Conservation (phyloP, 2,113 vertebrate species). For the Cyanocitta stelleri region DNA sequence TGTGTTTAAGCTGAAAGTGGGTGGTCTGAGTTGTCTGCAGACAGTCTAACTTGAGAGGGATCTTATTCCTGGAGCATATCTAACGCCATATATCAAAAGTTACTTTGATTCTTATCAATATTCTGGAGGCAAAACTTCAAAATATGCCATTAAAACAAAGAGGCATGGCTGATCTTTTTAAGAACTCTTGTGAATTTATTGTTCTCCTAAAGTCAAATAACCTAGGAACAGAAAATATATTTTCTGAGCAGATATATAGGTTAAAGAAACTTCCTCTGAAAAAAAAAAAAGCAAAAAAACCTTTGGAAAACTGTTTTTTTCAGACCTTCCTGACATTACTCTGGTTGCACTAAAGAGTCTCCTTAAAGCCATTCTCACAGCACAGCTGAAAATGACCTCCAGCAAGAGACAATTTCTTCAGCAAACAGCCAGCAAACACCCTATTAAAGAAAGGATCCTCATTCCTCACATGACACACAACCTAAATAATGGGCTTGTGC, state of each 20-base stretch:
- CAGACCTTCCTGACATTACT: not conserved
- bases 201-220: constrained; percentile 27
- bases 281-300: not conserved
- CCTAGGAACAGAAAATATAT: constrained; percentile 16
- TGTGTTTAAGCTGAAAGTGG: constrained; percentile 40
- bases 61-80: constrained; percentile 56
- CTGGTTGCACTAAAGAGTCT: not conserved
- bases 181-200: constrained; percentile 48
- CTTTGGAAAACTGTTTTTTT: not conserved
- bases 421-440: not conserved
- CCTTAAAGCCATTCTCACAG: not conserved
- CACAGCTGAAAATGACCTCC: not conserved
- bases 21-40: constrained; percentile 60
- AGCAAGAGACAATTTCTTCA: constrained; percentile 6
- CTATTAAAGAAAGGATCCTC: not conserved
- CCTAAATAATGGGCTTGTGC: not conserved
- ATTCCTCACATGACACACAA: not conserved
- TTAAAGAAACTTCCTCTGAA: constrained; percentile 15
- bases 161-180: constrained; percentile 32
- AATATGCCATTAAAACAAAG: constrained; percentile 55
- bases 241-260: constrained; percentile 4
- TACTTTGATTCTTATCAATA: constrained; percentile 61
- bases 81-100: constrained; percentile 59
- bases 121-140: constrained; percentile 53
- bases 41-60: constrained; percentile 55